phyloP scores from a whole-genome alignment of 35 echinoderm and acorn worm genomes.

The Apostichopus californicus region DNA sequence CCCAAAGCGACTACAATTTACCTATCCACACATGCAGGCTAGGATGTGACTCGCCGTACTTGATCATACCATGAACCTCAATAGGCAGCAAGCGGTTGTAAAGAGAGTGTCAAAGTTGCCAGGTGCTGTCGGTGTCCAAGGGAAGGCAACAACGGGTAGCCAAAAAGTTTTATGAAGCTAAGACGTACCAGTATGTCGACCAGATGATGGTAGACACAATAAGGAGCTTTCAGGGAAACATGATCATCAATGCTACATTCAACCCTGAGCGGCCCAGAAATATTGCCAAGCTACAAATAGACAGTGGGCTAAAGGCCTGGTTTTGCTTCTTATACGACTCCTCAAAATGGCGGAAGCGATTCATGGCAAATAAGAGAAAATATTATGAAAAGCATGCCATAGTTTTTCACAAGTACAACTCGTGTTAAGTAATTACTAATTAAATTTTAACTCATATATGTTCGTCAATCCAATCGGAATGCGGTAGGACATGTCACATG shows the following conservation, averaged over 20 bases:
- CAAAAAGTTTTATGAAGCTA: not conserved
- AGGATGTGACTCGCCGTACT: too few species aligned
- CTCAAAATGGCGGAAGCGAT: too few species aligned
- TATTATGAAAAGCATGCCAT: too few species aligned
- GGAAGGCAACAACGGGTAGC: not conserved
- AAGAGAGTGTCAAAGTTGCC: constrained; percentile 5
- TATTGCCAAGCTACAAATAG: not conserved
- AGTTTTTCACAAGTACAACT: too few species aligned
- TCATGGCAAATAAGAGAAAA: too few species aligned
- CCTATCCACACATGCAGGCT: constrained; percentile 40
- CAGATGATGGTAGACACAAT: constrained; percentile 6
- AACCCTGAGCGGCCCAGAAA: not conserved
- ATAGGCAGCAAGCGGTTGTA: constrained; percentile 33
- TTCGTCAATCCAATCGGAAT: too few species aligned
- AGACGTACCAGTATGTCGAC: not conserved
- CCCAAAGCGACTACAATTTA: constrained; percentile 25
- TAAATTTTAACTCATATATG: too few species aligned
- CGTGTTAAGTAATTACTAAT: too few species aligned
- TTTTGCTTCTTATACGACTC: too few species aligned
- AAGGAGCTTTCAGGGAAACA: not conserved
- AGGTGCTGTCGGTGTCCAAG: not conserved
- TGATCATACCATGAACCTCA: not conserved
- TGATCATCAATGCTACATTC: not conserved
- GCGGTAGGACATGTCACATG: too few species aligned
- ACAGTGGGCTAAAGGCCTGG: too few species aligned